Conservation (phyloP, 92 coral and sea anemone genomes). For the Palythoa caribaeorum region DNA sequence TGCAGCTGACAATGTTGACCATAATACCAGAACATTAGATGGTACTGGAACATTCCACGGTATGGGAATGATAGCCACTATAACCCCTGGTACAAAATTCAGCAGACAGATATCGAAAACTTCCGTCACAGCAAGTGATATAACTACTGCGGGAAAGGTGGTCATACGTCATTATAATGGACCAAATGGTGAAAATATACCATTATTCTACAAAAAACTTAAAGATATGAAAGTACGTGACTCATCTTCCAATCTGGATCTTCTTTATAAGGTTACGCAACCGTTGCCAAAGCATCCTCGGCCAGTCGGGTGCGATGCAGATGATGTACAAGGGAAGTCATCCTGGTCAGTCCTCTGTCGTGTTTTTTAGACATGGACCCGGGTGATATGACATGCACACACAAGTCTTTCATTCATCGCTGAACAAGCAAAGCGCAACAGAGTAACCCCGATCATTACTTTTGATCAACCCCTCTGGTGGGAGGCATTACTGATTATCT, state of each 20-base stretch:
- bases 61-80: no score
- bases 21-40: neutral
- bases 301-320: neutral
- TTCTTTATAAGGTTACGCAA: neutral
- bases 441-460: constrained; percentile 52
- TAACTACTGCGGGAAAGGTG: neutral
- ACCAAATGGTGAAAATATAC: neutral
- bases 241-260: neutral
- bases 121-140: neutral
- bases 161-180: neutral
- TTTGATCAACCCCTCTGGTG: constrained; percentile 75
- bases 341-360: constrained; percentile 1
- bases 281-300: neutral
- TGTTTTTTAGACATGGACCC: constrained; percentile 49
- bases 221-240: neutral
- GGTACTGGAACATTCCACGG: neutral
- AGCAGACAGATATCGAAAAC: neutral
- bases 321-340: constrained; percentile 8
- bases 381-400: constrained; percentile 62
- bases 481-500: constrained; percentile 54
- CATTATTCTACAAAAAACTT: neutral
- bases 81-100: neutral
- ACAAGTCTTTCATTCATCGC: constrained; percentile 53
- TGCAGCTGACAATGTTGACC: neutral
- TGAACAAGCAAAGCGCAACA: constrained; percentile 58